phyloP scores from a whole-genome alignment of 1,140 invertebrate genomes.

The Drosophila pandora region DNA sequence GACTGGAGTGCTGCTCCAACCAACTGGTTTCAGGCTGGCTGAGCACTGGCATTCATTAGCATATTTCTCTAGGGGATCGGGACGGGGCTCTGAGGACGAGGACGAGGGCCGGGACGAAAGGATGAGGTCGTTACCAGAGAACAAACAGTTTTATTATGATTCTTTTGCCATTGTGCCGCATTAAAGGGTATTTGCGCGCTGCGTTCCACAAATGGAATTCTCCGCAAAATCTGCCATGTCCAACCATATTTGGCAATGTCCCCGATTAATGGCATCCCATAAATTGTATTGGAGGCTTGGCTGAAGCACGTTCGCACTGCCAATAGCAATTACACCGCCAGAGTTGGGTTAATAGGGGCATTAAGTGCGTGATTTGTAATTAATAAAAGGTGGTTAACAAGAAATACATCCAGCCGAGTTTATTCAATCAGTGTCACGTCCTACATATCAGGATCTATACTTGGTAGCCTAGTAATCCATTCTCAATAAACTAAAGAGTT shows the following conservation, averaged over 20 bases:
- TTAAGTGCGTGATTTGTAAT: slow-evolving; percentile 26
- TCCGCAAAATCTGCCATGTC: slow-evolving; percentile 28
- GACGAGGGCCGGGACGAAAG: background rate
- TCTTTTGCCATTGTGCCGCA: slow-evolving; percentile 56
- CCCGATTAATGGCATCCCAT: slow-evolving; percentile 10
- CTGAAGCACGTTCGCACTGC: slow-evolving; percentile 8
- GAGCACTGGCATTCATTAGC: slow-evolving; percentile 74
- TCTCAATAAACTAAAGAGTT: too few species aligned
- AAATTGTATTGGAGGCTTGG: slow-evolving; percentile 34
- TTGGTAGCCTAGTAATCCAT: background rate
- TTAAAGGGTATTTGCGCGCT: slow-evolving; percentile 63
- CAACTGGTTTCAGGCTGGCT: slow-evolving; percentile 18
- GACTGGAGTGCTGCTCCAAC: slow-evolving; percentile 21
- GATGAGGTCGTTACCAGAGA: slow-evolving; percentile 15
- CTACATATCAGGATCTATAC: background rate
- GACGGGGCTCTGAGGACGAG: background rate
- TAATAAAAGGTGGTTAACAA: slow-evolving; percentile 9
- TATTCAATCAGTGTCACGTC: slow-evolving; percentile 4
- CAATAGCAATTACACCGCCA: slow-evolving; percentile 17
- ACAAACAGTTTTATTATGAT: slow-evolving; percentile 71
- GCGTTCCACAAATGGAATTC: slow-evolving; percentile 66
- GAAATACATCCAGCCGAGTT: background rate
- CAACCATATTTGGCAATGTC: slow-evolving; percentile 14
- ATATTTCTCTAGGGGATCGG: slow-evolving; percentile 70
- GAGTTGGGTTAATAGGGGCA: slow-evolving; percentile 25